Evolutionary conservation across 2,797 vertebrate species (phyloP).

Genomic region (Typhlichthys eigenmanni): DNA sequence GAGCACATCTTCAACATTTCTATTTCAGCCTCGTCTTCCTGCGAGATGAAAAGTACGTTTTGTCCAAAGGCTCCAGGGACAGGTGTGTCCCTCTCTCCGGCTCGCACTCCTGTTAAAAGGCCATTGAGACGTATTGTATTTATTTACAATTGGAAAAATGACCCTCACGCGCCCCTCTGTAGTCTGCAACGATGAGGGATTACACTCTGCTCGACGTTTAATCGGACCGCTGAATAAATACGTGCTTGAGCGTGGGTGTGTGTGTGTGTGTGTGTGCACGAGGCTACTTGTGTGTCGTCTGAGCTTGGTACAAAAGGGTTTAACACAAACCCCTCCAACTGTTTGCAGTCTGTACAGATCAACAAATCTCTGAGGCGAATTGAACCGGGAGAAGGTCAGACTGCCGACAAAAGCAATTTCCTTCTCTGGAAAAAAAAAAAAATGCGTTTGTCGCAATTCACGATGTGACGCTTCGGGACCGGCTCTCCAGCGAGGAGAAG

Average conservation of each 20-base stretch:
- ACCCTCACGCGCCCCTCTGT: constrained; percentile 31
- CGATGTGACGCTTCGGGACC: neutral
- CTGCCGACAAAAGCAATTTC: constrained; percentile 58
- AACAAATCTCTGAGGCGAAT: constrained; percentile 52
- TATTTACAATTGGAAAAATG: constrained; percentile 35
- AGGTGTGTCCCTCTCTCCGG: constrained; percentile 8
- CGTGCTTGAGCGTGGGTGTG: neutral
- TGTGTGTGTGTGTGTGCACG: constrained; percentile 9
- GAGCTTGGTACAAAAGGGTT: constrained; percentile 45
- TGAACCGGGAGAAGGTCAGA: constrained; percentile 49
- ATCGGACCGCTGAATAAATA: constrained; percentile 31
- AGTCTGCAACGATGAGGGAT: constrained; percentile 23
- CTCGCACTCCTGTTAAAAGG: constrained; percentile 27
- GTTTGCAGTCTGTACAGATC: constrained; percentile 51
- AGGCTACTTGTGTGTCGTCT: neutral
- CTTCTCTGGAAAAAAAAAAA: constrained; percentile 25
- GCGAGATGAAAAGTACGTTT: constrained; percentile 42
- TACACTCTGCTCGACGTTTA: constrained; percentile 27
- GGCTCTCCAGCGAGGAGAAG: neutral
- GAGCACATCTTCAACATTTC: constrained; percentile 45
- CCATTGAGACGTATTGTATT: constrained; percentile 27
- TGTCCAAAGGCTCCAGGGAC: constrained; percentile 38
- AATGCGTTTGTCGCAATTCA: constrained; percentile 6
- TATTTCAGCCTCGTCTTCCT: constrained; percentile 58
- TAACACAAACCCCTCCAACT: constrained; percentile 54